Base-by-base conservation (phyloP, 2,888 invertebrate species). In the Neoitamus cyanurus region DNA sequence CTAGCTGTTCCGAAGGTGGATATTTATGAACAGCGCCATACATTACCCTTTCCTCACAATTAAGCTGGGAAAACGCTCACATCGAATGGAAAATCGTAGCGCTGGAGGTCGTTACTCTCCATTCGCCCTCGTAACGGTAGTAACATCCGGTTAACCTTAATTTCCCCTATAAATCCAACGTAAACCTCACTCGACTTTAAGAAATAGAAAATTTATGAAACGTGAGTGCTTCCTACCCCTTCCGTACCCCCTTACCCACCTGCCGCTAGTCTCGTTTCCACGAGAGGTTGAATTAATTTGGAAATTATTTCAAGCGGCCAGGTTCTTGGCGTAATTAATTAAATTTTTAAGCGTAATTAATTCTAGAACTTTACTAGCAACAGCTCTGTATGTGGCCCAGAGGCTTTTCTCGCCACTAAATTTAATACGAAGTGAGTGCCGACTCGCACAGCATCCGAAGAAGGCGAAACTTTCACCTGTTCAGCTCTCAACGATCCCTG, bases 271-370 rank as follows among this genome's bases (percentile, higher is more conserved):
- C 58, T 58, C 20, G 15, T 58, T 58, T 58, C 58, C 25, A 58
- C 58, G 25, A 58, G 20, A 58, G 25, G 25, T 25, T 58, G 58
- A 58, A 58, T 58, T 58, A 58, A 58, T 58, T 58, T 58, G 58
- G 20, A 58, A 58, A 58, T 58, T 58, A 58, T 25, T 58, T 58
- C 58, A 58, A 58, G 0, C 58, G 58, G 58, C 15, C 58, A 58
- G 58, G 58, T 58, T 58, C 58, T 58, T n/a, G 28, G 13, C 28
- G 37, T 75, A 75, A 42, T 75, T 75, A 42, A 75, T 75, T 28
- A 75, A 75, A 75, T 42, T 75, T 75, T 75, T 37, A 75, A 75
- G 28, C 20, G 25, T 34, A 42, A 75, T 75, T 75, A 75, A 42
- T 75, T 75, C 42, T 11, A 25, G 25, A 75, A 75, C 25, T 75